These are phyloP conservation scores for Barbus barbus DNA, from an alignment of 2,113 vertebrate species.

Conservation along the genomic window DNA sequence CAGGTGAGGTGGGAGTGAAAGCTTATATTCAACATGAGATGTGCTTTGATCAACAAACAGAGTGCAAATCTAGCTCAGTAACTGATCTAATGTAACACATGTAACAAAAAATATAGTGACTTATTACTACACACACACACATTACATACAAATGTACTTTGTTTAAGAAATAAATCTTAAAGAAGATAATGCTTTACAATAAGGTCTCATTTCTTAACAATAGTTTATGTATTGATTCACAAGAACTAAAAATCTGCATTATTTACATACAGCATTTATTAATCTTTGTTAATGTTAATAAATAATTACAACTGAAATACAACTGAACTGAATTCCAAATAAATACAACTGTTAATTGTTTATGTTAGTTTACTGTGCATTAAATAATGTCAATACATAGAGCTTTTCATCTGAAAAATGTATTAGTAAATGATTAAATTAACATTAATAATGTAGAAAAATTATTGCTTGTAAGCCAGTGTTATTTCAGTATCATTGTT, in stretches of 20 bases:
- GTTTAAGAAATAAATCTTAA: too few species aligned
- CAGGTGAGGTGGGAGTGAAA: slow-evolving; percentile 33
- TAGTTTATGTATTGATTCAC: too few species aligned
- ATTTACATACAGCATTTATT: neutral
- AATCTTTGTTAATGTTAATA: neutral
- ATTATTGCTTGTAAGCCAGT: too few species aligned
- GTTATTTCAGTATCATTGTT: too few species aligned
- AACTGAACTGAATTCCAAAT: neutral
- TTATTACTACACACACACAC: too few species aligned
- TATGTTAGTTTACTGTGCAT: neutral
- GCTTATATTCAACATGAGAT: slow-evolving; percentile 12
- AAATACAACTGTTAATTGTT: neutral
- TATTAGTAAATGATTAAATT: neutral
- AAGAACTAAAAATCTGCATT: too few species aligned
- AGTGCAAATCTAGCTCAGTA: neutral
- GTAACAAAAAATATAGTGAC: neutral
- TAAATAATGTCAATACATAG: neutral
- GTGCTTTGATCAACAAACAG: neutral
- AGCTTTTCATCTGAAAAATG: neutral
- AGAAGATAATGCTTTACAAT: too few species aligned
- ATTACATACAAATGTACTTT: too few species aligned
- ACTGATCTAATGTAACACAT: neutral
- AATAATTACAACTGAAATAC: neutral
- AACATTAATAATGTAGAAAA: neutral
- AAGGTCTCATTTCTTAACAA: too few species aligned